These are phyloP conservation scores for Drosophila guanche DNA, from an alignment of 1,140 invertebrate species.

Conservation along the genomic window DNA sequence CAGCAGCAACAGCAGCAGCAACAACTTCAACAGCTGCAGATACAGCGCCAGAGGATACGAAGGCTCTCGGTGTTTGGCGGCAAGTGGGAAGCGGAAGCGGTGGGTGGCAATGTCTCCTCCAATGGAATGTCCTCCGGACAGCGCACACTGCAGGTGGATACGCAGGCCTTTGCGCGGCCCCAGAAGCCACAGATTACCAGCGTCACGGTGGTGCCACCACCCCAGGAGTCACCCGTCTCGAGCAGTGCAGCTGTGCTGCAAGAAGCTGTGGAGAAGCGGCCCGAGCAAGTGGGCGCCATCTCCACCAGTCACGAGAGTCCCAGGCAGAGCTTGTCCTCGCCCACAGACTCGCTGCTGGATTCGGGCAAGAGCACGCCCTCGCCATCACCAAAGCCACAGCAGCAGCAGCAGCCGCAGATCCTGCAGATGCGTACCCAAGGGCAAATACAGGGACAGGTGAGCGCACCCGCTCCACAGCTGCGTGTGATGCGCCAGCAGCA, in stretches of 20 bases:
- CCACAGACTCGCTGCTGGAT: constrained; percentile 72
- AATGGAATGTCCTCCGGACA: not conserved
- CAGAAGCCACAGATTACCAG: constrained; percentile 63
- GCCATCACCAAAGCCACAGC: constrained; percentile 56
- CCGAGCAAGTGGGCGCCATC: constrained; percentile 81
- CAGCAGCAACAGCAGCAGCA: constrained; percentile 40
- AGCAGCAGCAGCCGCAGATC: constrained; percentile 34
- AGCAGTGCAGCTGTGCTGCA: constrained; percentile 65
- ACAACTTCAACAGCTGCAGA: constrained; percentile 28
- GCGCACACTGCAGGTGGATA: constrained; percentile 45
- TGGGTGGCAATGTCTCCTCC: not conserved
- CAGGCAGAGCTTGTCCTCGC: constrained; percentile 66
- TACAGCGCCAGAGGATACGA: constrained; percentile 63
- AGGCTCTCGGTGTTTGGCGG: constrained; percentile 51
- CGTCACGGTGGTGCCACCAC: constrained; percentile 58
- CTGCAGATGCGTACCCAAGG: constrained; percentile 42
- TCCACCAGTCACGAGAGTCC: constrained; percentile 83
- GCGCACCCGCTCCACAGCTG: constrained; percentile 86
- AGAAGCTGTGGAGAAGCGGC: constrained; percentile 54
- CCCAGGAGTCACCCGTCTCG: constrained; percentile 80
- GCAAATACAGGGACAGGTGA: constrained; percentile 87
- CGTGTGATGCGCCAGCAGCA: constrained; percentile 41
- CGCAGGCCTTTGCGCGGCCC: constrained; percentile 49
- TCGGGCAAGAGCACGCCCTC: constrained; percentile 57
- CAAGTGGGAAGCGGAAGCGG: constrained; percentile 63